Evolutionary conservation across 2,888 invertebrate genomes (phyloP).

Genomic region (Tenthredo distinguenda): DNA sequence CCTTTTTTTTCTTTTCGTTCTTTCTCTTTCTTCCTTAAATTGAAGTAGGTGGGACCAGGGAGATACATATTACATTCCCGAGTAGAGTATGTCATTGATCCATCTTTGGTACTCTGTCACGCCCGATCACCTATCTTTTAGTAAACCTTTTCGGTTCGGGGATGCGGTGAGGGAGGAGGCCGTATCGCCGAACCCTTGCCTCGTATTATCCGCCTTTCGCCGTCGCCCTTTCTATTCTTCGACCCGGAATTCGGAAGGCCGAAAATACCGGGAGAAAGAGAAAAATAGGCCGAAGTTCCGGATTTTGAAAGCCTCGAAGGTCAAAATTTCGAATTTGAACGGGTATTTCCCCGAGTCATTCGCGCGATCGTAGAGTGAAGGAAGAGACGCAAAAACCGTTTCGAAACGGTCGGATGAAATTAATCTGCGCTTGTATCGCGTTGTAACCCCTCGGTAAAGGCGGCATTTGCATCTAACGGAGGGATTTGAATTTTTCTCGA

Average conservation of each 20-base stretch:
- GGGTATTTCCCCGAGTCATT: not conserved
- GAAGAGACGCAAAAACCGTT: not conserved
- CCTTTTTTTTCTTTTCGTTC: not conserved
- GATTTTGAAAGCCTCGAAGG: no score
- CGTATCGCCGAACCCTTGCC: slow-evolving; percentile 22
- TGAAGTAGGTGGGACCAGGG: slow-evolving; percentile 29
- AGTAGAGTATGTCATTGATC: slow-evolving; percentile 41
- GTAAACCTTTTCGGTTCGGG: not conserved
- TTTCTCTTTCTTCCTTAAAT: not conserved
- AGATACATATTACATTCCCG: slow-evolving; percentile 34
- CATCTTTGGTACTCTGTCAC: slow-evolving; percentile 38
- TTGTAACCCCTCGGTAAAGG: slow-evolving; percentile 30
- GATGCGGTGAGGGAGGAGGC: not conserved
- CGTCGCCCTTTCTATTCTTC: not conserved
- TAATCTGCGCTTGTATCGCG: slow-evolving; percentile 41
- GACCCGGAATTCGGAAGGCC: not conserved
- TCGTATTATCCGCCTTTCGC: not conserved
- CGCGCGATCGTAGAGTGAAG: not conserved
- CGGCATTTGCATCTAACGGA: slow-evolving; percentile 42
- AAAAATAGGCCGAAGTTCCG: not conserved
- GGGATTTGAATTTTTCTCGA: slow-evolving; percentile 42
- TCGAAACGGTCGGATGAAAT: slow-evolving; percentile 10
- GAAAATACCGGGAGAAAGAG: not conserved
- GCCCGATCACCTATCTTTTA: slow-evolving; percentile 37
- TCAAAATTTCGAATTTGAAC: no score